Percentiles rank a stretch among this genome's conserved stretches.
Evolutionary conservation across 2,113 vertebrate species (phyloP).

Genomic region (Apeltes quadracus): DNA sequence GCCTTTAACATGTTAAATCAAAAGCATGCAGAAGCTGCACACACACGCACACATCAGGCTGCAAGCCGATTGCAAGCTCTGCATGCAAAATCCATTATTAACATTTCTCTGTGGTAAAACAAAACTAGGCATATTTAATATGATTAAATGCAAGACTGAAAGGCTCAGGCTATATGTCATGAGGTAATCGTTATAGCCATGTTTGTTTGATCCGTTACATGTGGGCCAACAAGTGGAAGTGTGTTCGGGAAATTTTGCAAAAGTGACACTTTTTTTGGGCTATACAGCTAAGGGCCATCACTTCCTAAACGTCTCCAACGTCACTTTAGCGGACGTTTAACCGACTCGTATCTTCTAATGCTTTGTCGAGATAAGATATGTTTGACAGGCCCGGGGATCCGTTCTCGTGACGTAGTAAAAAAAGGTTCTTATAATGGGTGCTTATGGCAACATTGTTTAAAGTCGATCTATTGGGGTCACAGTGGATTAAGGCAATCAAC

Average conservation of each 20-base stretch:
- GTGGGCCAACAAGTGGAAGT: slow-evolving; percentile 55
- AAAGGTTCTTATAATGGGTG: slow-evolving; percentile 60
- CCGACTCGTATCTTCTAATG: too few relatives aligned
- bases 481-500: slow-evolving; percentile 46
- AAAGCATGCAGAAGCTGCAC: too few relatives aligned
- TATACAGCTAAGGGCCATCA: too few relatives aligned
- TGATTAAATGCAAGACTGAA: slow-evolving; percentile 58
- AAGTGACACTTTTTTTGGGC: too few relatives aligned
- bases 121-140: slow-evolving; percentile 64
- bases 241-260: slow-evolving; percentile 33
- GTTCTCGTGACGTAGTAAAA: slow-evolving; percentile 59
- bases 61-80: slow-evolving; percentile 29
- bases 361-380: too few relatives aligned
- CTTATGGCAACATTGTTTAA: slow-evolving; percentile 63
- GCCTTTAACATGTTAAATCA: slow-evolving; percentile 23
- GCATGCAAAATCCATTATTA: slow-evolving; percentile 46
- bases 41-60: slow-evolving; percentile 19
- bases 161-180: slow-evolving; percentile 26
- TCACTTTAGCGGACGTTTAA: too few relatives aligned
- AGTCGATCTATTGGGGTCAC: slow-evolving; percentile 39
- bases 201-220: slow-evolving; percentile 11
- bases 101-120: slow-evolving; percentile 63
- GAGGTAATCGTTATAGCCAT: slow-evolving; percentile 35
- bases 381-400: slow-evolving; percentile 45
- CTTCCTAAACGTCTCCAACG: background rate